These are phyloP conservation scores for Metellina segmentata DNA, from an alignment of 2,888 invertebrate genomes.

Conservation along the genomic window DNA sequence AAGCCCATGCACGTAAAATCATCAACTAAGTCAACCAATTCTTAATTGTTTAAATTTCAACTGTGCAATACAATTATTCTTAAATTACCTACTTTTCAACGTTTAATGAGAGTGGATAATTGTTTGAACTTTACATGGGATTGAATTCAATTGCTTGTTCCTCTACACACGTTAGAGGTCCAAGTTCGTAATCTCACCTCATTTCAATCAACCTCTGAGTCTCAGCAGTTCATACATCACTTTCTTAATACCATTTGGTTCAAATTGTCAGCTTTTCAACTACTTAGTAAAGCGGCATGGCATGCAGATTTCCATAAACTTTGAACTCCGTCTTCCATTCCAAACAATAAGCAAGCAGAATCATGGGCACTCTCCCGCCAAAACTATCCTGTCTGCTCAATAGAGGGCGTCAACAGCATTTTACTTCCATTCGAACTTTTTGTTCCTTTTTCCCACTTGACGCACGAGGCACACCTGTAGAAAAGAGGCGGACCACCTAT, in stretches of 20 bases:
- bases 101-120: too few relatives aligned
- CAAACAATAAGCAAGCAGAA: neutral
- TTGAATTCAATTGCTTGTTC: too few relatives aligned
- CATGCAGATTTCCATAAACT: neutral
- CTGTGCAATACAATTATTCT: too few relatives aligned
- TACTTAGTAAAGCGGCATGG: neutral
- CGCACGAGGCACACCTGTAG: conserved; percentile 64
- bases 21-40: too few relatives aligned
- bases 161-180: neutral
- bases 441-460: neutral
- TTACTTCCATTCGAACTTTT: conserved; percentile 1
- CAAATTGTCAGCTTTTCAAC: neutral
- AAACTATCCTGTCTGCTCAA: conserved; percentile 18
- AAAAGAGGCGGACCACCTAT: conserved; percentile 62
- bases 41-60: too few relatives aligned
- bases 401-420: conserved; percentile 46
- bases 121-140: too few relatives aligned
- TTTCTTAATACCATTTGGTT: neutral
- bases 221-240: neutral
- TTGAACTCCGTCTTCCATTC: neutral
- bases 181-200: neutral
- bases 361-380: neutral
- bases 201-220: conserved; percentile 10
- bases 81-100: too few relatives aligned
- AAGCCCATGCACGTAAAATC: too few relatives aligned